Percentiles rank a stretch among this genome's conserved stretches.
phyloP scores from a whole-genome alignment of 1,140 invertebrate genomes.

The Anastrepha obliqua region DNA sequence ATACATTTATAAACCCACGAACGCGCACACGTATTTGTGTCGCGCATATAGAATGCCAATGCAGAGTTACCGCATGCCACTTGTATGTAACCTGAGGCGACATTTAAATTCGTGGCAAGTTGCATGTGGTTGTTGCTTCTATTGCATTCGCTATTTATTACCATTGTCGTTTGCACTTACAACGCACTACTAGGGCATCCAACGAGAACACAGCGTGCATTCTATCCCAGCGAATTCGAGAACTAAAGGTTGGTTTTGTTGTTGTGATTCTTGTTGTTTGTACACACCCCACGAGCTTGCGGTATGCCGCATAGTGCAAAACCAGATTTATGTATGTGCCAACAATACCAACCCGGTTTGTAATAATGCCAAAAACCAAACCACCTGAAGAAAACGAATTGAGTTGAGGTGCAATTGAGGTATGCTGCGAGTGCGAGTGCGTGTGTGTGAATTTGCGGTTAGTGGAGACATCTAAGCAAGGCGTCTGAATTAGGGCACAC shows the following conservation, averaged over 20 bases:
- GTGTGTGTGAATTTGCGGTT: background rate
- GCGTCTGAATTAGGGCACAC: background rate
- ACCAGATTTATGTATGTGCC: constrained; percentile 11
- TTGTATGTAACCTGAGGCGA: constrained; percentile 32
- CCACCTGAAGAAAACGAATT: background rate
- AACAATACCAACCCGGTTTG: background rate
- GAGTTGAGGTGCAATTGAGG: background rate
- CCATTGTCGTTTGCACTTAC: constrained; percentile 17
- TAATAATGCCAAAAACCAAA: background rate
- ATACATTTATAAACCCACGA: too few species aligned
- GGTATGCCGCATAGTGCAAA: background rate
- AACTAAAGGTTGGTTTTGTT: background rate
- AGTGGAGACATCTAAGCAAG: background rate
- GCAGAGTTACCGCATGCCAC: constrained; percentile 10
- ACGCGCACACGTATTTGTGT: background rate
- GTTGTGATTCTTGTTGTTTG: background rate
- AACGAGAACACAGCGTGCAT: too few species aligned
- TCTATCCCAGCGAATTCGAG: too few species aligned
- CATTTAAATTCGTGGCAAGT: constrained; percentile 17
- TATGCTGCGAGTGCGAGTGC: background rate
- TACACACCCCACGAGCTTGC: background rate
- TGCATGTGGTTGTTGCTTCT: constrained; percentile 17
- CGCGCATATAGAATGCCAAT: background rate
- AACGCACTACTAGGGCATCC: background rate
- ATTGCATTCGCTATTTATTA: background rate